Base-by-base conservation (phyloP, 2,113 vertebrate species). In the Scatophagus argus region DNA sequence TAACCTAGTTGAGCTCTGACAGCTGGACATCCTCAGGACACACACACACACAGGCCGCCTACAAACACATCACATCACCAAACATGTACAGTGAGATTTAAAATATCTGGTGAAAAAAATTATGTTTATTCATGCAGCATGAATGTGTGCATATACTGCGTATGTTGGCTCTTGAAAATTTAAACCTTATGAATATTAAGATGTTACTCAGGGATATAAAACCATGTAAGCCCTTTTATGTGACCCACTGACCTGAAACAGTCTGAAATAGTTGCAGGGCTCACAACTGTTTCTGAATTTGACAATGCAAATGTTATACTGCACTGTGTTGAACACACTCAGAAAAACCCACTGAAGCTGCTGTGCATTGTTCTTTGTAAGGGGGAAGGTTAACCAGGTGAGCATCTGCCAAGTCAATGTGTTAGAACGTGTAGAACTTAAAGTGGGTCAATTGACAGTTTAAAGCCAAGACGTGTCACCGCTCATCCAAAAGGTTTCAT, bases 1-100 rank as follows among this genome's bases (percentile, higher is more conserved):
- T 77, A 85, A 82, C 77, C 74, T 56, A 54, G 78, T 66, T 29
- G 27, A 52, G 67, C 58, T 82, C 43, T 81, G 88, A 85, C 80
- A 80, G 68, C 58, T 77, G 67, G 79, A 86, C 81, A 78, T 84
- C 55, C 67, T 68, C 55, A 23, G 74, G 74, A 60, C 56, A 69
- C 38, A 79, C 56, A 68, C 72, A 79, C 25, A 27, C 56, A 25
- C 47, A 49, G 6, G 2, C 34, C 56, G 0, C 56, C 56, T 44
- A 80, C 44, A n/a, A n/a, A 74, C 64, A 49, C 17, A 67, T 41
- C 31, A 47, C 19, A 83, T 23, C 27, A 71, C 23, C 46, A 52
- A 25, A 72, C 60, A 65, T 43, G 34, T n/a, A 68, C 25, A 31
- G 23, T 1, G 16, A 65, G n/a, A 39, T 43, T 14, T 43, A 4